A percentile compares a stretch with the other conserved stretches of the same genome.
Evolutionary conservation across 2,113 vertebrate species (phyloP).

Genomic region (Clarias gariepinus): DNA sequence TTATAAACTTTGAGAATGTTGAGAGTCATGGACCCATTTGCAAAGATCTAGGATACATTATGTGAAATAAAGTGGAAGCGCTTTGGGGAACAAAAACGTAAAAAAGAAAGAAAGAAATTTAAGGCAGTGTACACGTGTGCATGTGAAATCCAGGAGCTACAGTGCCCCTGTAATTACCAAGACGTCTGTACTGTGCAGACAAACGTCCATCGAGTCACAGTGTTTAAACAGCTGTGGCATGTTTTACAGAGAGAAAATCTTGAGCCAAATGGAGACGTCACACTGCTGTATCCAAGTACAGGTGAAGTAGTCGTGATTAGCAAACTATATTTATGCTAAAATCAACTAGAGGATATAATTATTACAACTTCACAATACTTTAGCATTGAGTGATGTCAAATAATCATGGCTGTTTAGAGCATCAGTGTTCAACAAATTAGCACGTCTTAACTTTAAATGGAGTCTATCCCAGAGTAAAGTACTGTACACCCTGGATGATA

Average conservation of each 20-base stretch:
- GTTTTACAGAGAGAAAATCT: slow-evolving; percentile 33
- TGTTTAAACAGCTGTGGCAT: slow-evolving; percentile 60
- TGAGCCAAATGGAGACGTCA: slow-evolving; percentile 34
- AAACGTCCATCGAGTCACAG: slow-evolving; percentile 38
- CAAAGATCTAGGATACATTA: not conserved
- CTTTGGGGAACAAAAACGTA: not conserved
- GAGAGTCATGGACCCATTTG: not conserved
- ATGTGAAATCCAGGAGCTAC: slow-evolving; percentile 43
- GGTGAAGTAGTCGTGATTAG: not conserved
- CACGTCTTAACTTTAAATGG: not conserved
- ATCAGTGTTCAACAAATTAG: not conserved
- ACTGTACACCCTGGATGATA: too few species aligned
- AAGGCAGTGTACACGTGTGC: slow-evolving; percentile 18
- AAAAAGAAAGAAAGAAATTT: not conserved
- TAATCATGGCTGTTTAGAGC: not conserved
- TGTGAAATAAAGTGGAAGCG: not conserved
- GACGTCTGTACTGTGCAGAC: slow-evolving; percentile 47
- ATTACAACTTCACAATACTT: too few species aligned
- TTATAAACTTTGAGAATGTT: not conserved
- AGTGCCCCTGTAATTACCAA: slow-evolving; percentile 59
- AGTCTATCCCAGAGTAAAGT: too few species aligned
- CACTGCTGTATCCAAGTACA: slow-evolving; percentile 24
- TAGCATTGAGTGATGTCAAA: not conserved
- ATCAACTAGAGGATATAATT: not conserved
- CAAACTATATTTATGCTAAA: not conserved